Base-by-base conservation (phyloP, 2,113 vertebrate genomes). In the Ranitomeya variabilis region DNA sequence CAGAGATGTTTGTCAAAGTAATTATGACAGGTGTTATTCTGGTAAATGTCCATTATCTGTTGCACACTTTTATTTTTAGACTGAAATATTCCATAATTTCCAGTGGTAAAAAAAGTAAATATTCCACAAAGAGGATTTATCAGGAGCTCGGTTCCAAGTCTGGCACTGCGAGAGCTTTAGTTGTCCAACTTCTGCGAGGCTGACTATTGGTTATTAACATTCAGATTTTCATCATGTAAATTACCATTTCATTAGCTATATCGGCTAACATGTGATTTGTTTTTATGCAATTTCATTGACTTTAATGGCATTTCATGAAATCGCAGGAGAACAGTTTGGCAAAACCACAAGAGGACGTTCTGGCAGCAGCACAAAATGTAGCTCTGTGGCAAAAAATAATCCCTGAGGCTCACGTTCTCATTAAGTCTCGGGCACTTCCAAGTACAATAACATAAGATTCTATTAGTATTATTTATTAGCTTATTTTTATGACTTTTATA, bases 91-190 rank as follows among this genome's bases (percentile, higher is more conserved):
- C 37, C 71, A 78, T 16, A 64, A 73, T 80, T 83, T 88, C 71
- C 59, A 83, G 71, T 67, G 60, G 69, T 88, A 77, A 54, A 88
- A 26, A 88, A 26, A 83, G 59, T 83, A 88, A 88, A 88, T 83
- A 83, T 77, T 88, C 81, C 37, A 54, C 80, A 84, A 82, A 23
- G 79, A 82, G 69, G 66, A 82, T 77, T 52, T 76, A 83, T 77
- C 59, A 45, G 64, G 45, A 37, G 66, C 83, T 77, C 80, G 45
- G 77, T 59, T 77, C 80, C 80, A 83, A 74, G 51, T 77, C 57
- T 88, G 87, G 87, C 71, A 77, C 14, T 8, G 60, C n/a, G 8
- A 45, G 13, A 64, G 87, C 23, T 10, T n/a, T 74, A 62, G 60
- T 77, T 55, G 37, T 84, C 87, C 87, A 84, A 78, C 74, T 66